These are phyloP conservation scores for Heterochromis multidens DNA, from an alignment of 2,113 vertebrate species.

Conservation along the genomic window DNA sequence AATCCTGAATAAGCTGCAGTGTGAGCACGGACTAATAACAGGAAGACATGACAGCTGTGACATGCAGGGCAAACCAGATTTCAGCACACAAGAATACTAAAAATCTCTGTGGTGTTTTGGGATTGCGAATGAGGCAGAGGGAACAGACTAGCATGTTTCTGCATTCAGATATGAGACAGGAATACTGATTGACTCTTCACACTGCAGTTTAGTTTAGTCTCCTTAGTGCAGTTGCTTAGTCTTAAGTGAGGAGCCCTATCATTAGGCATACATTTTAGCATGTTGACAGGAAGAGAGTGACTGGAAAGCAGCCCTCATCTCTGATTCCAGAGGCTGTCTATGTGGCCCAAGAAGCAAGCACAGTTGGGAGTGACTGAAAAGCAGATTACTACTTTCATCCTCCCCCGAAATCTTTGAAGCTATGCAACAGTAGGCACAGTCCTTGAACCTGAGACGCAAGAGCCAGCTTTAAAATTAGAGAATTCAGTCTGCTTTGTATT, in stretches of 20 bases:
- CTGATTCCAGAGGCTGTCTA: slow-evolving; percentile 41
- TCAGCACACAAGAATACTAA: slow-evolving; percentile 13
- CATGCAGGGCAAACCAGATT: slow-evolving; percentile 13
- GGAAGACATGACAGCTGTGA: slow-evolving; percentile 22
- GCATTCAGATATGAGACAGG: slow-evolving; percentile 14
- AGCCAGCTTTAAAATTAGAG: slow-evolving; percentile 25
- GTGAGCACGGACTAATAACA: neutral
- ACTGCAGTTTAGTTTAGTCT: slow-evolving; percentile 3
- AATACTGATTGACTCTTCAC: slow-evolving; percentile 41
- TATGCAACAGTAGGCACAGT: slow-evolving; percentile 53
- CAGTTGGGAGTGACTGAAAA: slow-evolving; percentile 57
- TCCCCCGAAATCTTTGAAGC: slow-evolving; percentile 55
- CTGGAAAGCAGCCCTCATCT: slow-evolving; percentile 34
- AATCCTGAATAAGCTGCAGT: neutral
- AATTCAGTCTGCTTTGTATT: slow-evolving; percentile 52
- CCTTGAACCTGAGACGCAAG: slow-evolving; percentile 55
- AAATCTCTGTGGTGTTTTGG: neutral
- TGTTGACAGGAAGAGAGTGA: slow-evolving; percentile 40
- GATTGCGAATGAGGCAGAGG: neutral
- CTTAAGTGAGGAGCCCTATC: slow-evolving; percentile 16
- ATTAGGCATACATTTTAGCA: slow-evolving; percentile 49
- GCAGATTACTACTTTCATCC: slow-evolving; percentile 65
- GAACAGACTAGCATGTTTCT: slow-evolving; percentile 3
- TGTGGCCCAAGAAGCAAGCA: slow-evolving; percentile 48
- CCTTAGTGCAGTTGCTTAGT: slow-evolving; percentile 8